These are phyloP conservation scores for Patiria miniata DNA, from an alignment of 35 echinoderm and acorn worm species.

Conservation along the genomic window DNA sequence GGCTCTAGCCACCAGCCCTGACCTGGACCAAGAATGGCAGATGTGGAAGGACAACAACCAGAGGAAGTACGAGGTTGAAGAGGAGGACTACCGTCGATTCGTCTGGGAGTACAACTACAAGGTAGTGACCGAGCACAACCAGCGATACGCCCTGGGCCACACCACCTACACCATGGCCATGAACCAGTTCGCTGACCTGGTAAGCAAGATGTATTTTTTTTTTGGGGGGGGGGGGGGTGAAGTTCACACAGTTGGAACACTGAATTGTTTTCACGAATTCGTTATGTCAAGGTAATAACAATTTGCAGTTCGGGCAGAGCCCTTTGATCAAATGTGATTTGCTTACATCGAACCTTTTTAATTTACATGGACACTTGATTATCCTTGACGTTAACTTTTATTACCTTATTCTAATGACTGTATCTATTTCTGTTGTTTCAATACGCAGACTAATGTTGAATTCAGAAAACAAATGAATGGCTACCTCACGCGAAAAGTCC, in stretches of 20 bases:
- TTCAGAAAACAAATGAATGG: conserved; percentile 67
- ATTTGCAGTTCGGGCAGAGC: too few species aligned
- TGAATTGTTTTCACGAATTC: too few species aligned
- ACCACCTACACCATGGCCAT: conserved; percentile 74
- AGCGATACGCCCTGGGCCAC: conserved; percentile 55
- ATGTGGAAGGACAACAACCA: conserved; percentile 55
- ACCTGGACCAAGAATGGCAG: conserved; percentile 65
- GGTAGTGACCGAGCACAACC: conserved; percentile 73
- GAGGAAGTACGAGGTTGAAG: conserved; percentile 48
- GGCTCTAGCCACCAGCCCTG: conserved; percentile 31
- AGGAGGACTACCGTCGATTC: conserved; percentile 68
- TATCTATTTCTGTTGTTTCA: not conserved
- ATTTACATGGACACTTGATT: too few species aligned
- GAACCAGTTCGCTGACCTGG: conserved; percentile 87
- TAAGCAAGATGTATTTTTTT: too few species aligned
- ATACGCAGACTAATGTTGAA: conserved; percentile 47
- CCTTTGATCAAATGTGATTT: too few species aligned
- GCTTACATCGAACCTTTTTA: too few species aligned
- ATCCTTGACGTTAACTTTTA: too few species aligned
- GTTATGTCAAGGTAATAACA: too few species aligned
- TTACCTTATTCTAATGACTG: too few species aligned
- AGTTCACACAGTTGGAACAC: too few species aligned
- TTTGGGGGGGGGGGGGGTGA: too few species aligned
- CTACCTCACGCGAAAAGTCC: conserved; percentile 24
- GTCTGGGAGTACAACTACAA: conserved; percentile 90